These are phyloP conservation scores for Zapus hudsonius DNA, from an alignment of 2,113 vertebrate genomes.

Conservation along the genomic window DNA sequence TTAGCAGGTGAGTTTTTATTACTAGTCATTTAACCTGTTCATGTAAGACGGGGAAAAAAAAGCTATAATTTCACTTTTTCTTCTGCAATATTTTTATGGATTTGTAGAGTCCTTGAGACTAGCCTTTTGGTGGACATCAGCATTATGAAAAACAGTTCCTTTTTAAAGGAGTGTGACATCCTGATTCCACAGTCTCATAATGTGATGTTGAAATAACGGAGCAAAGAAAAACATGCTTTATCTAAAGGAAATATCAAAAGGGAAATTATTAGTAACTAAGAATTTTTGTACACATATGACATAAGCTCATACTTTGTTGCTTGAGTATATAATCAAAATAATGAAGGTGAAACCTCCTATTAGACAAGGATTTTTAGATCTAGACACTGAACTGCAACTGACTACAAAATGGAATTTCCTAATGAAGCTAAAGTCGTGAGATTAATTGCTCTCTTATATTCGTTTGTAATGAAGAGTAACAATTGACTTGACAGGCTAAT, in stretches of 20 bases:
- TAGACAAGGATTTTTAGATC: conserved; percentile 76
- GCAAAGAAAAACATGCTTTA: not conserved
- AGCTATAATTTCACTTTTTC: not conserved
- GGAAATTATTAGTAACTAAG: conserved; percentile 57
- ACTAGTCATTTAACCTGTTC: not conserved
- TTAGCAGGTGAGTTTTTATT: not conserved
- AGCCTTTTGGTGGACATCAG: conserved; percentile 42
- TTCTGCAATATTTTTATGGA: not conserved
- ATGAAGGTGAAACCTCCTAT: conserved; percentile 72
- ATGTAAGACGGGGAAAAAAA: too few species aligned
- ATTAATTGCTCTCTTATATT: conserved; percentile 80
- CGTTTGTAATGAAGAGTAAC: conserved; percentile 84
- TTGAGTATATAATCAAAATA: conserved; percentile 71
- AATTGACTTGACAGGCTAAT: conserved; percentile 82
- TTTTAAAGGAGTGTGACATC: conserved; percentile 41
- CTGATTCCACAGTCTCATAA: not conserved
- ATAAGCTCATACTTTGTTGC: conserved; percentile 61
- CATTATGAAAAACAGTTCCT: conserved; percentile 51
- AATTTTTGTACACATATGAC: conserved; percentile 50
- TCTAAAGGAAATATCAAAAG: conserved; percentile 54
- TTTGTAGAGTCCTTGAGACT: not conserved
- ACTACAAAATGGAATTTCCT: conserved; percentile 64
- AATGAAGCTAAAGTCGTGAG: conserved; percentile 76
- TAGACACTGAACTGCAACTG: conserved; percentile 63
- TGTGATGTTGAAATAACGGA: conserved; percentile 11